These are phyloP conservation scores for Oreochromis tanganicae DNA, from an alignment of 2,113 vertebrate genomes.

Conservation along the genomic window DNA sequence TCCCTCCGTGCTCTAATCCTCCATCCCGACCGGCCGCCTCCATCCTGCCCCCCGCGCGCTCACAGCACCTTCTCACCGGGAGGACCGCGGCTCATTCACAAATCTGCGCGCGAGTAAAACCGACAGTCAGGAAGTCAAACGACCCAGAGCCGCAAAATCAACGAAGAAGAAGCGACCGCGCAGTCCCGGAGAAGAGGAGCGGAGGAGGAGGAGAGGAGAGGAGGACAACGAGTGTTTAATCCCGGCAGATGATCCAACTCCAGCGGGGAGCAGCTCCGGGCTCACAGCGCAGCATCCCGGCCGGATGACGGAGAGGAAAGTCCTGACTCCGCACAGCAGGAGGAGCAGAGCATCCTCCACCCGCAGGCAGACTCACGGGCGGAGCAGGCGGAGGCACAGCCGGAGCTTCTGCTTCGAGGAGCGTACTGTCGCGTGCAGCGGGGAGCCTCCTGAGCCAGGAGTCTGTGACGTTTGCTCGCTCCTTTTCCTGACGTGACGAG, in stretches of 20 bases:
- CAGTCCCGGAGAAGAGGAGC: neutral
- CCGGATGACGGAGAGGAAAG: slow-evolving; percentile 23
- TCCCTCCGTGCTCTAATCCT: slow-evolving; percentile 55
- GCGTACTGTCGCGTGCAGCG: neutral
- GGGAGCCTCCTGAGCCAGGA: slow-evolving; percentile 17
- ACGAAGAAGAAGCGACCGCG: neutral
- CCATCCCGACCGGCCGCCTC: neutral
- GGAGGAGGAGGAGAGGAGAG: neutral
- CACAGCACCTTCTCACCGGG: neutral
- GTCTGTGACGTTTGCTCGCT: neutral
- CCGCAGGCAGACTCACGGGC: neutral
- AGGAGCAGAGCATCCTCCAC: slow-evolving; percentile 26
- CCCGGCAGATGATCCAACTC: slow-evolving; percentile 34
- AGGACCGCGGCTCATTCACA: slow-evolving; percentile 30
- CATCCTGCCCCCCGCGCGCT: neutral
- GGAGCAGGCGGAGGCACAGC: neutral
- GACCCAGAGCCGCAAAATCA: neutral
- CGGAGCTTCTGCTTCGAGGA: neutral
- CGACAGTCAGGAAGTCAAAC: neutral
- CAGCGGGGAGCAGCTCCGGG: slow-evolving; percentile 16
- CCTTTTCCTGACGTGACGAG: neutral
- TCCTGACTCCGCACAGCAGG: slow-evolving; percentile 23
- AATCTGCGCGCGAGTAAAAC: slow-evolving; percentile 12
- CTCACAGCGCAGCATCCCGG: slow-evolving; percentile 40
- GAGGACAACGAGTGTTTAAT: neutral